A percentile compares a stretch with the other conserved stretches of the same genome.
These are phyloP conservation scores for Ridgeia piscesae DNA, from an alignment of 1,140 invertebrate species.

Conservation along the genomic window DNA sequence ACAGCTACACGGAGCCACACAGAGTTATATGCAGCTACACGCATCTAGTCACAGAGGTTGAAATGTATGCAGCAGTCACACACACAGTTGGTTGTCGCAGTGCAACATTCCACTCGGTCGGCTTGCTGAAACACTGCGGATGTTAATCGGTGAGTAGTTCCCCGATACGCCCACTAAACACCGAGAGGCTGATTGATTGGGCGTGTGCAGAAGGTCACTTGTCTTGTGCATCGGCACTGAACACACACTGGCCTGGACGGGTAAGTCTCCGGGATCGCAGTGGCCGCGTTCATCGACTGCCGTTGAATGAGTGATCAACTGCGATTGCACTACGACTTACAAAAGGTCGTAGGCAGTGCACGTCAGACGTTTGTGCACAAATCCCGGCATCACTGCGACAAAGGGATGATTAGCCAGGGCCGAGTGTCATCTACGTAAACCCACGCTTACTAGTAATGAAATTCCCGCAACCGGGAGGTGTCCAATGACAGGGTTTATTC, in stretches of 20 bases:
- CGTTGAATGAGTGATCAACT: background rate
- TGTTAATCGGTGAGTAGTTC: background rate
- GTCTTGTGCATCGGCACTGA: background rate
- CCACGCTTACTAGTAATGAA: conserved; percentile 5
- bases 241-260: background rate
- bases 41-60: no score
- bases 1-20: no score
- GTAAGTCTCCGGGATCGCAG: background rate
- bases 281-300: background rate
- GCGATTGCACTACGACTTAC: background rate
- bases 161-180: background rate
- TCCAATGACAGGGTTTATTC: background rate
- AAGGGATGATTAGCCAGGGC: background rate
- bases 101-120: background rate
- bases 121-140: background rate
- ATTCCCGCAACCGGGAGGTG: background rate
- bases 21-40: no score
- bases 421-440: background rate
- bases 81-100: background rate
- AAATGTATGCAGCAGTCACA: background rate
- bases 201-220: background rate
- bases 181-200: background rate
- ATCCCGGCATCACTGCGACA: background rate
- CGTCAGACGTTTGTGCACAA: background rate
- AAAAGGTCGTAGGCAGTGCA: background rate